These are phyloP conservation scores for Carassius gibelio DNA, from an alignment of 2,113 vertebrate genomes.

Conservation along the genomic window DNA sequence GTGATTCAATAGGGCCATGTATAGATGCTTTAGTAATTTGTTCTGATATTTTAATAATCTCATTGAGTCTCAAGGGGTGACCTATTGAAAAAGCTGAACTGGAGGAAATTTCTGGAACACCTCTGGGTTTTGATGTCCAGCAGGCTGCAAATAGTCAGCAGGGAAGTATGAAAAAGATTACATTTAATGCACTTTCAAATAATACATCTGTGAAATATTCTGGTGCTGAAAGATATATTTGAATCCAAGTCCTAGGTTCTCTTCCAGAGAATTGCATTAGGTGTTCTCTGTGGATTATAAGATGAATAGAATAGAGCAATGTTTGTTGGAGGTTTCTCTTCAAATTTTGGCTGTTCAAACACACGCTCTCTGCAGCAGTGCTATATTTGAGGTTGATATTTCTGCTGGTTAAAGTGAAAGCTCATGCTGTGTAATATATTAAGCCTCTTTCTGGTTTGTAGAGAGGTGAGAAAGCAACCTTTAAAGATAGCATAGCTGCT, in stretches of 20 bases:
- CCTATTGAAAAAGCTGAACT: background rate
- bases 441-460: constrained; percentile 12
- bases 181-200: background rate
- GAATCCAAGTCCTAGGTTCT: background rate
- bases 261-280: constrained; percentile 7
- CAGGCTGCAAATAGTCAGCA: constrained; percentile 1
- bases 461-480: background rate
- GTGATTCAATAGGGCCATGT: background rate
- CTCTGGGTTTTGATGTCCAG: background rate
- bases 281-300: background rate
- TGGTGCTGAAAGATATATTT: background rate
- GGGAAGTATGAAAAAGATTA: background rate
- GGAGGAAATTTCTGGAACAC: background rate
- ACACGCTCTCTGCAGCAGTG: constrained; percentile 17
- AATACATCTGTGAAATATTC: background rate
- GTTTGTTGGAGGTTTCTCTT: constrained; percentile 36
- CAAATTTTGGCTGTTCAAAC: constrained; percentile 35
- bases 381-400: constrained; percentile 50
- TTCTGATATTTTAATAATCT: constrained; percentile 4
- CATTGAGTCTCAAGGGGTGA: background rate
- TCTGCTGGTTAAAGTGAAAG: constrained; percentile 30
- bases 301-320: constrained; percentile 7
- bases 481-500: constrained; percentile 7
- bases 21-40: background rate
- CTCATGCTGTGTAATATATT: constrained; percentile 35